These are phyloP conservation scores for Neocrepidodera transversa DNA, from an alignment of 2,888 invertebrate genomes.

Conservation along the genomic window DNA sequence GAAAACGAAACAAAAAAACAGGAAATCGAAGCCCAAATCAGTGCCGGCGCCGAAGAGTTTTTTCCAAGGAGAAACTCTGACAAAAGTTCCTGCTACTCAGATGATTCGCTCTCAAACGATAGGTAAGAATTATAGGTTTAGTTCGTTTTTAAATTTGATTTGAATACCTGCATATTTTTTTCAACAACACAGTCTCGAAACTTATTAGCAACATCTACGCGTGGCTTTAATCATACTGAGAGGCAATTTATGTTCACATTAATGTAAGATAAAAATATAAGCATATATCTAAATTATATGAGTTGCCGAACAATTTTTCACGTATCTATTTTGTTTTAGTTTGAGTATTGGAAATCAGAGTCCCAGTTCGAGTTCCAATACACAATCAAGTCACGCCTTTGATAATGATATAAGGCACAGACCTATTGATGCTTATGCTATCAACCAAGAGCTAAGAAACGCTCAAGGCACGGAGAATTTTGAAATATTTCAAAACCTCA, in stretches of 20 bases:
- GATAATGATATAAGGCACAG: slow-evolving; percentile 53
- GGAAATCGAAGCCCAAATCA: slow-evolving; percentile 34
- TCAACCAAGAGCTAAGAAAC: slow-evolving; percentile 54
- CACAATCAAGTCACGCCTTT: slow-evolving; percentile 55
- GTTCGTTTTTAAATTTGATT: no score
- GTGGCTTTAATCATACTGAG: no score
- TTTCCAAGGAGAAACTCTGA: slow-evolving; percentile 72
- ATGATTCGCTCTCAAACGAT: slow-evolving; percentile 77
- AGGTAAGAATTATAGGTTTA: no score
- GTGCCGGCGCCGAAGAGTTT: slow-evolving; percentile 52
- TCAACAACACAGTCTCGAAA: no score
- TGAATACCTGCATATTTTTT: no score
- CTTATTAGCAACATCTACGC: no score
- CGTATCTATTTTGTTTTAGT: slow-evolving; percentile 39
- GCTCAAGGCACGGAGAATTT: slow-evolving; percentile 53
- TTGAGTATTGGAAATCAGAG: slow-evolving; percentile 59
- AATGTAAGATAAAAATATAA: no score
- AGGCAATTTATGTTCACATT: no score
- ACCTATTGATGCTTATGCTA: slow-evolving; percentile 48
- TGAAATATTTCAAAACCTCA: slow-evolving; percentile 56
- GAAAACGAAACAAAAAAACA: slow-evolving; percentile 62
- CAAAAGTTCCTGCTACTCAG: slow-evolving; percentile 74
- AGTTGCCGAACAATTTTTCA: no score
- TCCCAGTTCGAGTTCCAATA: slow-evolving; percentile 58
- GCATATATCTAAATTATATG: no score